Conservation (phyloP, 2,113 vertebrate species). For the Barbus barbus region DNA sequence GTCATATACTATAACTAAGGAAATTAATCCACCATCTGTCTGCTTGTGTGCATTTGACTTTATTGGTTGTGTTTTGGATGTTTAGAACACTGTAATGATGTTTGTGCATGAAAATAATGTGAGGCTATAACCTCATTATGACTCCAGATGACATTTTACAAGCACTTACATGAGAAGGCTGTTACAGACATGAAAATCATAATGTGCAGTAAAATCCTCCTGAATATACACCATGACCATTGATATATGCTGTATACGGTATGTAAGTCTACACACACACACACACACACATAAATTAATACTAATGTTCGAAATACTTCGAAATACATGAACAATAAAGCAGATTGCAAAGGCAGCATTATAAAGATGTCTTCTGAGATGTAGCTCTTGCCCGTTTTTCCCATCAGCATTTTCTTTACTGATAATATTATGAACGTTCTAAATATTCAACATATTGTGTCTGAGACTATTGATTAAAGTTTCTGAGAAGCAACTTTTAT, state of each 20-base stretch:
- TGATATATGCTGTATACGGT: not conserved
- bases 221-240: not conserved
- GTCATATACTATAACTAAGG: not conserved
- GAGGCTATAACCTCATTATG: not conserved
- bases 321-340: not conserved
- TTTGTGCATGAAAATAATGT: slow-evolving; percentile 3
- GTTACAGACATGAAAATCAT: not conserved
- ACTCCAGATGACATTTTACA: slow-evolving; percentile 8
- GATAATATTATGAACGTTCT: slow-evolving; percentile 1
- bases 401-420: slow-evolving; percentile 31
- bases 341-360: slow-evolving; percentile 19
- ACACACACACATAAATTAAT: not conserved
- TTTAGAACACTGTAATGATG: not conserved
- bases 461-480: slow-evolving; percentile 28
- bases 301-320: not conserved
- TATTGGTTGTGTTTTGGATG: not conserved
- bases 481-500: slow-evolving; percentile 27
- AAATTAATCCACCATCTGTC: slow-evolving; percentile 20
- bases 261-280: not conserved
- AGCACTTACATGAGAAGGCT: not conserved
- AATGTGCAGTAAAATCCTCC: not conserved
- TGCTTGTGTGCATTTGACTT: not conserved
- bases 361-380: not conserved
- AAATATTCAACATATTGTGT: slow-evolving; percentile 42
- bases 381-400: not conserved